Evolutionary conservation across 2,113 vertebrate species (phyloP).

Genomic region (Tyrannus savana): DNA sequence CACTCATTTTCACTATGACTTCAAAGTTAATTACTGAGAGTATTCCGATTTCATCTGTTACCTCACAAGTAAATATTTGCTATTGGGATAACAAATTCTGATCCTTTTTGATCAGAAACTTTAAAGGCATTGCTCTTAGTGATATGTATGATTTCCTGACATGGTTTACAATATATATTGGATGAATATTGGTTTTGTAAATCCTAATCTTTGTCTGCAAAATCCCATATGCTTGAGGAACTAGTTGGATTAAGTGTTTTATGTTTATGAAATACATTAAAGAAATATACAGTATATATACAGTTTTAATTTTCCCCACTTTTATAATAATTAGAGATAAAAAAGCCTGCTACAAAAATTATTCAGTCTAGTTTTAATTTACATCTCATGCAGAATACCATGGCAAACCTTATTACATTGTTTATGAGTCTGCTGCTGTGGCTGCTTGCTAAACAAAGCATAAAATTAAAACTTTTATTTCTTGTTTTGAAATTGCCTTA

Average conservation of each 20-base stretch:
- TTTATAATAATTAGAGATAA: neutral
- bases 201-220: neutral
- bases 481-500: neutral
- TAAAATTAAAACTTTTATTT: constrained; percentile 13
- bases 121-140: neutral
- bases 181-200: neutral
- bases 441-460: neutral
- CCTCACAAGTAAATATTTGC: neutral
- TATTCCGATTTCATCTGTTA: neutral
- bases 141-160: neutral
- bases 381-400: neutral
- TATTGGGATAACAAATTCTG: neutral
- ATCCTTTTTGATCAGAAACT: neutral
- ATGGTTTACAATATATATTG: neutral
- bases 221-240: neutral
- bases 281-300: neutral
- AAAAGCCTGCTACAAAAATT: neutral
- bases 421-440: neutral
- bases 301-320: neutral
- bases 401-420: neutral
- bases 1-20: neutral
- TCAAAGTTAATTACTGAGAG: neutral
- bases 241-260: neutral
- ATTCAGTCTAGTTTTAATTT: neutral
- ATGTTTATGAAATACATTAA: neutral